Conservation (phyloP, 1,140 invertebrate genomes). For the Pantala flavescens region DNA sequence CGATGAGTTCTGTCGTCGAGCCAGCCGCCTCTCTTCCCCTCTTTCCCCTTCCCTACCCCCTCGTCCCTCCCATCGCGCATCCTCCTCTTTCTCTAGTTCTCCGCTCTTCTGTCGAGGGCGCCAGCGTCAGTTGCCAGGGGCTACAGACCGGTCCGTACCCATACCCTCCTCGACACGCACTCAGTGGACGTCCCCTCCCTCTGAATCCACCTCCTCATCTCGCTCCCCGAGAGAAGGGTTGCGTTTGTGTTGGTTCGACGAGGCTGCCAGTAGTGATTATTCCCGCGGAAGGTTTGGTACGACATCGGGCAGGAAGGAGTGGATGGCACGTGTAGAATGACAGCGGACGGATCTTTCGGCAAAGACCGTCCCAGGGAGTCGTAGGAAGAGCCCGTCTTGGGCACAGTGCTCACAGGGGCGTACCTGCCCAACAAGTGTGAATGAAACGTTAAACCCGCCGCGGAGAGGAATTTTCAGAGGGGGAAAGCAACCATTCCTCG, state of each 20-base stretch:
- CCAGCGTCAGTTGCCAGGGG: conserved; percentile 5
- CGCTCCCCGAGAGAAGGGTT: background rate
- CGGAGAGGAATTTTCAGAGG: too few species aligned
- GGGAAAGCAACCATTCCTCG: too few species aligned
- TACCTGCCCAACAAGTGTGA: too few species aligned
- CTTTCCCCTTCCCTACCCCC: background rate
- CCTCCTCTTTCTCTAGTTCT: background rate
- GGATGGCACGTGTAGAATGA: too few species aligned
- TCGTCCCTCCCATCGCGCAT: background rate
- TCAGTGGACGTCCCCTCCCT: background rate
- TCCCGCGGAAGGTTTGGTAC: background rate
- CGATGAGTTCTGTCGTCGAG: background rate
- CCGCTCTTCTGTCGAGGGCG: background rate
- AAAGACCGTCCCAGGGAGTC: too few species aligned
- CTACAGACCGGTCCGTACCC: background rate
- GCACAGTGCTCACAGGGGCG: too few species aligned
- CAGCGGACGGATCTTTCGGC: too few species aligned
- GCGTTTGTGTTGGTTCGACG: background rate
- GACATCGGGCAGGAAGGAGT: too few species aligned
- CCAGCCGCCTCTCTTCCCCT: background rate
- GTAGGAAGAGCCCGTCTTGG: too few species aligned
- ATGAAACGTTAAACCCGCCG: too few species aligned
- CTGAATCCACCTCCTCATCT: background rate
- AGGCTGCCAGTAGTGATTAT: background rate
- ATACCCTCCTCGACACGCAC: background rate